These are phyloP conservation scores for Caenorhabditis parvicauda DNA, from an alignment of 2,888 invertebrate species.

Conservation along the genomic window DNA sequence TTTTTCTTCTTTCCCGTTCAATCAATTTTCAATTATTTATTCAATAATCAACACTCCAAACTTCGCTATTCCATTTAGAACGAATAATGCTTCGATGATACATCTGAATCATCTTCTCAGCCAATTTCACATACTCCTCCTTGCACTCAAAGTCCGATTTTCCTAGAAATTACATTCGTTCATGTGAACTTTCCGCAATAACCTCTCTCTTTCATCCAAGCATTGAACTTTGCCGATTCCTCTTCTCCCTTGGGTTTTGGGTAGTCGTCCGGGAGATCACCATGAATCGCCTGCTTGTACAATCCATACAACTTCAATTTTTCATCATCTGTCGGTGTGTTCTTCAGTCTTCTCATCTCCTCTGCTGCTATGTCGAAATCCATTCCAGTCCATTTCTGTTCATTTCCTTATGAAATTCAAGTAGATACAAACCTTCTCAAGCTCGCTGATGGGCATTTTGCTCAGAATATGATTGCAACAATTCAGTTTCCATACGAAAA, in stretches of 20 bases:
- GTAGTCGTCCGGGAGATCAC: constrained; percentile 41
- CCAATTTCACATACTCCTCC: constrained; percentile 33
- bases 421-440: constrained; percentile 19
- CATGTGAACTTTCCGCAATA: constrained; percentile 5
- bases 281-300: constrained; percentile 49
- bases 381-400: constrained; percentile 39
- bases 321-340: constrained; percentile 31
- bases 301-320: constrained; percentile 38
- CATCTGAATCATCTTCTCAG: constrained; percentile 44
- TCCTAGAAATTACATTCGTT: constrained; percentile 2
- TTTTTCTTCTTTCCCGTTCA: no score
- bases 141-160: constrained; percentile 23
- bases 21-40: neutral
- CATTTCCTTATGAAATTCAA: no score
- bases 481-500: no score
- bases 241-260: constrained; percentile 34
- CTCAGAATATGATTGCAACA: no score
- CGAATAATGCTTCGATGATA: constrained; percentile 35
- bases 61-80: constrained; percentile 48
- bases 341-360: constrained; percentile 43
- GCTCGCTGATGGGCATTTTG: constrained; percentile 26
- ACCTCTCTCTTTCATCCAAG: no score
- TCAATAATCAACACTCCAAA: constrained; percentile 41
- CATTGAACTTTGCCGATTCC: constrained; percentile 3
- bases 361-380: constrained; percentile 48